Base-by-base conservation (phyloP, 2,888 invertebrate genomes). In the Acrobasis repandana region DNA sequence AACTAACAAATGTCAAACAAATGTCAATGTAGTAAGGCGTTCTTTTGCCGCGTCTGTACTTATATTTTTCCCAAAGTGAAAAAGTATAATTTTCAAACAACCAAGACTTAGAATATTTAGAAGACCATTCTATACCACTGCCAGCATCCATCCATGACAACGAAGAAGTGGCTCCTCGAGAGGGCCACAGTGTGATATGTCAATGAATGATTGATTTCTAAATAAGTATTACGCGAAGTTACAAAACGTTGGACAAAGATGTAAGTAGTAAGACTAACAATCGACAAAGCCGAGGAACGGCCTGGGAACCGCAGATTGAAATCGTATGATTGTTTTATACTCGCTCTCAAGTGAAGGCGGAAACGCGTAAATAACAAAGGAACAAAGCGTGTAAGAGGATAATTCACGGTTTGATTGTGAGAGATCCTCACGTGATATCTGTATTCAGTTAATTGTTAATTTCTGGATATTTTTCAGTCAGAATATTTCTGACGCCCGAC, bases 231-330 rank as follows among this genome's bases (percentile, higher is more conserved):
- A 52, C 52, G 36, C 15, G 52, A 15, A 57, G 34, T 48, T 57
- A 57, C 57, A 57, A 57, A 57, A 57, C 57, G 18, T 48, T 34
- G 15, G 34, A 57, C 57, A 57, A 57, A 57, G 57, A 46, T 57
- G 49, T 58, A 49, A 48, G 48, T 50, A 58, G 58, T 58, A 50
- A 49, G 36, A 18, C 34, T 15, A 50, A 58, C 58, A 70, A 70
- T 65, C 67, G 65, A 51, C 63, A 52, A 61, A 61, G 36, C 60
- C 69, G 74, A 72, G 75, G 74, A 67, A 67, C 60, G 56, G 49
- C 69, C 62, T 75, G 75, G 67, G 76, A 76, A 77, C 70, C 16
- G 36, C 33, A 72, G 74, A 77, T 76, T 66, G 38, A 68, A 72
- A 76, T 77, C 77, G 59, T 18, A 61, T 75, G 66, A 77, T 75